These are phyloP conservation scores for Metopia argyrocephala DNA, from an alignment of 2,888 invertebrate species.

Conservation along the genomic window DNA sequence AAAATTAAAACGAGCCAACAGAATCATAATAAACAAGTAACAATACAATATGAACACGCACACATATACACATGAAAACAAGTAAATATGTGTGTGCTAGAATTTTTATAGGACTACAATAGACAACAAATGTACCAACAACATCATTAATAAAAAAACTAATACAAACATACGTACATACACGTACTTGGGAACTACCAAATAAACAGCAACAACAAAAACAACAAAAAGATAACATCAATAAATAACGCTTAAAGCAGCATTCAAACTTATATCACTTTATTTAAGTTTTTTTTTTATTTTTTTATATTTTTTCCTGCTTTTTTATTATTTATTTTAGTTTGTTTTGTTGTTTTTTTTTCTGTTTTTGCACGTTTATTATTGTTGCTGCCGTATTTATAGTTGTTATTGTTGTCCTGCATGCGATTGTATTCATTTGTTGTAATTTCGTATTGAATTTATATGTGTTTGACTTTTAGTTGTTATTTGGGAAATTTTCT, in stretches of 20 bases:
- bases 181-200: background rate
- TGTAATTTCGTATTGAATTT: slow-evolving; percentile 25
- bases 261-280: slow-evolving; percentile 25
- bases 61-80: background rate
- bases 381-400: too few species aligned
- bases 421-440: background rate
- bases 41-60: background rate
- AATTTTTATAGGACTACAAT: slow-evolving; percentile 22
- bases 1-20: slow-evolving; percentile 16
- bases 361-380: background rate
- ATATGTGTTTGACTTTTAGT: slow-evolving; percentile 55
- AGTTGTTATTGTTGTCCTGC: background rate
- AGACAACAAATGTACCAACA: slow-evolving; percentile 18
- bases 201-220: background rate
- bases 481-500: slow-evolving; percentile 54
- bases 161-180: background rate
- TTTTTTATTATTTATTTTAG: too few species aligned
- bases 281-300: background rate
- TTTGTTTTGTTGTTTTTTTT: too few species aligned
- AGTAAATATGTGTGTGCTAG: background rate
- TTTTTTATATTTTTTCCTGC: background rate
- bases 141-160: background rate
- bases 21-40: slow-evolving; percentile 6
- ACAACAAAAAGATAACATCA: background rate
- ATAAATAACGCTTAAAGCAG: slow-evolving; percentile 46